Base-by-base conservation (phyloP, 2,113 vertebrate species). In the Pimephales promelas region DNA sequence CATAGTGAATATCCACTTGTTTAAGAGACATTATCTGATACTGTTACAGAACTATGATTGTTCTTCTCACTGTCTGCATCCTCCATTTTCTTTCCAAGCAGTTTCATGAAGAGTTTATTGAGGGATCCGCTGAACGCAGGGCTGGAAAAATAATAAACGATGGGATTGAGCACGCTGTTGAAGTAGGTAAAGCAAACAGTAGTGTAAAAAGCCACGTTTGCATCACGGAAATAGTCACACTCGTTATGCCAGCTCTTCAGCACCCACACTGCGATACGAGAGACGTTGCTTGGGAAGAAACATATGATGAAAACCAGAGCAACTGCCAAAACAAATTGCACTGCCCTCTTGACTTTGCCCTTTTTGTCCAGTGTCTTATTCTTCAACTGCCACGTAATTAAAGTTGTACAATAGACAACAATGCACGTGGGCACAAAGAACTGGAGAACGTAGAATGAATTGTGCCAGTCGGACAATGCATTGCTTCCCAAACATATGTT, bases 91-190 rank as follows among this genome's bases (percentile, higher is more conserved):
- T 89, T 88, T 24, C 89, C 22, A 78, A 91, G 54, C 57, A 94
- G 76, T 56, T 90, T 93, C 57, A 88, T 77, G 28, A 90, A 14
- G 10, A 93, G 2, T 45, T 89, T 94, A 1, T 86, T 70, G 84
- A 95, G 89, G 49, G 84, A 28, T 11, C 90, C 91, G 22, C 89
- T 93, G 81, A 94, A 94, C 6, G 89, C 87, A 0, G 94, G 92
- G 68, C 91, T 95, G 13, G 94, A 95, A 83, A 95, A 95, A 36
- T 95, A 95, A 84, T 95, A 95, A 4, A 95, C 91, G 0, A 95
- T 20, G 0, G 94, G 95, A 87, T 95, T 95, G 28, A 95, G 91
- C 43, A 94, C 93, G 0, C 94, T 95, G 88, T 95, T 94, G 86
- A 95, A 94, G 87, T 95, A 95, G 7, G 95, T 95, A 77, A 95